phyloP scores from a whole-genome alignment of 2,797 vertebrate species.

The Dicrostonyx torquatus region DNA sequence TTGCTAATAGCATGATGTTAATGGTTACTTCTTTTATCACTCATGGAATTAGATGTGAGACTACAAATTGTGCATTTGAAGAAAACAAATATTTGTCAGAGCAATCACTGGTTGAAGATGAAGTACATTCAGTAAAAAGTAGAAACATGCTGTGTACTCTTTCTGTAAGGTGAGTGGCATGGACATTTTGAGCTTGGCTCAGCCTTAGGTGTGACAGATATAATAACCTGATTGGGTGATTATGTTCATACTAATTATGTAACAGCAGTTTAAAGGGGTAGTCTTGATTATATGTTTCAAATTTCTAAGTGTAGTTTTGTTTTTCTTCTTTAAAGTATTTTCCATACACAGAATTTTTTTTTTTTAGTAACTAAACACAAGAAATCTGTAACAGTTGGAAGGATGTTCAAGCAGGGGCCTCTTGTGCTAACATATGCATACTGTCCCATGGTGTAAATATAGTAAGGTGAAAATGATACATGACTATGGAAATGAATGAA shows the following conservation, averaged over 20 bases:
- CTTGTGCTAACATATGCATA: not conserved
- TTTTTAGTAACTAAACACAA: not conserved
- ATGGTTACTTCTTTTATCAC: not conserved
- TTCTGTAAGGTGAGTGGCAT: not conserved
- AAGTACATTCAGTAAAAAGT: not conserved
- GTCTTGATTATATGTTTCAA: not conserved
- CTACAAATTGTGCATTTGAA: not conserved
- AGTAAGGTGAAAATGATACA: conserved; percentile 14
- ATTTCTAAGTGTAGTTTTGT: not conserved
- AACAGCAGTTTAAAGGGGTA: not conserved
- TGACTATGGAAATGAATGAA: not conserved
- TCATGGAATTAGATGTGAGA: not conserved
- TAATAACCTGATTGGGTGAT: not conserved
- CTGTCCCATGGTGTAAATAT: not conserved
- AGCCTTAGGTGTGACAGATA: not conserved
- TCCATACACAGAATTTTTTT: not conserved
- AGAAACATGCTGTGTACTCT: not conserved
- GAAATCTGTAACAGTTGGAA: not conserved
- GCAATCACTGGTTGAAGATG: not conserved
- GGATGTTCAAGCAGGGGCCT: not conserved
- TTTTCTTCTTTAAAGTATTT: not conserved
- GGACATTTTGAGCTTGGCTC: not conserved
- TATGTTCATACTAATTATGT: not conserved
- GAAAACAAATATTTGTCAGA: conserved; percentile 15
- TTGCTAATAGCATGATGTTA: not conserved